Evolutionary conservation across 1,140 invertebrate species (phyloP), one percentile per base, ranked within the genome.

Genomic region (Physella acuta): DNA sequence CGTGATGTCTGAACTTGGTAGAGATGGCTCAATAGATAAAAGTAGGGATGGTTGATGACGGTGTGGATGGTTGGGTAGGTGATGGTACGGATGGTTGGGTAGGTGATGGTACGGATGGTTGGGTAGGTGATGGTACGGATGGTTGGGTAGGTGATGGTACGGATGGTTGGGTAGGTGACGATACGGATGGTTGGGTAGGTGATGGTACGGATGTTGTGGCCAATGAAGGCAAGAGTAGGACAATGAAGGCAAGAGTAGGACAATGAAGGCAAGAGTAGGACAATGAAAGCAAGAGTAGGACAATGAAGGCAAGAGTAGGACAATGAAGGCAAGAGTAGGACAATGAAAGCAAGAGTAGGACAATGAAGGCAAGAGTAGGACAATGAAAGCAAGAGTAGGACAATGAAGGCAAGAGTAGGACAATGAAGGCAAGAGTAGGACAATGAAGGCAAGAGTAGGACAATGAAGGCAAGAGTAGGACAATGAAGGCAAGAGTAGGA

Each of bases 401-500:
- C 2, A 34, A n/a, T 11, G 33, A 55, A 24, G 24, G 17, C 8
- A 16, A 59, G 24, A 59, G 4, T 30, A 11, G 14, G 26, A 59
- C 11, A 59, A 24, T 30, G 24, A 24, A 34, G 33, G 60, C 16
- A 11, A 62, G 28, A 62, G 33, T 37, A 3, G 39, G 37, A n/a
- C 16, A 62, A 30, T 37, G 60, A 36, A 36, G 39, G 20, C 16
- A 16, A 37, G 16, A 62, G 31, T 37, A 36, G 39, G 60, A 62
- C 2, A 37, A 28, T 37, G 33, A 68, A 33, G 39, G 33, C 5
- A n/a, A 36, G 33, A 30, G 16, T 37, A 36, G 44, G 31, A 68
- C 53, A 37, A 20, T 58, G 4, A 37, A 28, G 39, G 65, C 37
- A 20, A 68, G 53, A 68, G 34, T 58, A 55, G 39, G 65, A 68